Conservation (phyloP, 1,140 invertebrate species). For the Heterodera schachtii region DNA sequence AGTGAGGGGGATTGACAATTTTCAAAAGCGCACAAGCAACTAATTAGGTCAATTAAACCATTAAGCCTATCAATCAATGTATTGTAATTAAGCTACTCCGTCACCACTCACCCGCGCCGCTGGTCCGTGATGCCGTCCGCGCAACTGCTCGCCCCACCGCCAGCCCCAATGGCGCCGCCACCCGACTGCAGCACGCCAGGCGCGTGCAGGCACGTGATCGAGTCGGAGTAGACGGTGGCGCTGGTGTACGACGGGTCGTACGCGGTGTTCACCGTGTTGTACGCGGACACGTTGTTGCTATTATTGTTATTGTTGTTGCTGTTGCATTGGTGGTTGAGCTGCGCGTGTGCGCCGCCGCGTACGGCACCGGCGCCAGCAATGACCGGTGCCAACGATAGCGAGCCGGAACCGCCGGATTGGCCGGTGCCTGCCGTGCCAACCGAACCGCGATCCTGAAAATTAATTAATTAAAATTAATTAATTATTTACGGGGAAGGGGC, state of each 20-base stretch:
- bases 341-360: neutral
- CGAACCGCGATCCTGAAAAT: conserved; percentile 15
- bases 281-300: conserved; percentile 30
- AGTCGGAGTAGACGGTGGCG: conserved; percentile 60
- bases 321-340: conserved; percentile 1
- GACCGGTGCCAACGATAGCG: neutral
- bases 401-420: conserved; percentile 11
- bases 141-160: conserved; percentile 3
- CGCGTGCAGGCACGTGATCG: conserved; percentile 30
- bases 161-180: neutral
- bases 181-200: conserved; percentile 12
- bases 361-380: neutral
- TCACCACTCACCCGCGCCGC: conserved; percentile 13
- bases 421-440: neutral
- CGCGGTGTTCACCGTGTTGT: neutral
- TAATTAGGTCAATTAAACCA: neutral
- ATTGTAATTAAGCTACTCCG: too few relatives aligned
- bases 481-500: too few relatives aligned
- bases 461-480: neutral
- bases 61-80: too few relatives aligned
- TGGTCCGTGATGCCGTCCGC: conserved; percentile 22
- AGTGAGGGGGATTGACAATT: too few relatives aligned
- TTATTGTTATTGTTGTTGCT: conserved; percentile 37
- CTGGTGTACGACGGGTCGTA: conserved; percentile 59
- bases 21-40: too few relatives aligned